Conservation (phyloP, 2,113 vertebrate genomes). For the Ursus arctos region DNA sequence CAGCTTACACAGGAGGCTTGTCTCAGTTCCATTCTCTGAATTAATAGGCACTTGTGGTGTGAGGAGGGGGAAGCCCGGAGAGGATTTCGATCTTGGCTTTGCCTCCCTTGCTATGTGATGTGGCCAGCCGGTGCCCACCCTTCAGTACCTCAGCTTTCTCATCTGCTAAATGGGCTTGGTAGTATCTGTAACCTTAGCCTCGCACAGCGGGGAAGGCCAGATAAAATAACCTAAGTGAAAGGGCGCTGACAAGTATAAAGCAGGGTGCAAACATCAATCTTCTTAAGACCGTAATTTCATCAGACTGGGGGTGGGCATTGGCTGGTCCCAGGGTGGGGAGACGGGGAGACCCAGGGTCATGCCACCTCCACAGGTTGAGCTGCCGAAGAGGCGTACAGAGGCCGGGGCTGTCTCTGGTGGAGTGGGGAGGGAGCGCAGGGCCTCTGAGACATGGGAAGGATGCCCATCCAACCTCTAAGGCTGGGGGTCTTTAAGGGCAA, state of each 20-base stretch:
- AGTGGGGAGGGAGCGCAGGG: rapidly evolving
- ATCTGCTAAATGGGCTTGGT: not conserved
- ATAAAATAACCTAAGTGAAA: not conserved
- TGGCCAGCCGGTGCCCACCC: not conserved
- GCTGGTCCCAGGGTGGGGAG: not conserved
- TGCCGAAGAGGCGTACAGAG: not conserved
- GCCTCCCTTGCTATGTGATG: not conserved
- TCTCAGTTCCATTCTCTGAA: not conserved
- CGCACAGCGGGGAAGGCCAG: not conserved
- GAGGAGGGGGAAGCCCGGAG: not conserved
- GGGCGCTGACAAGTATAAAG: not conserved
- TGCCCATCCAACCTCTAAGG: not conserved
- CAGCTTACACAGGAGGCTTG: not conserved
- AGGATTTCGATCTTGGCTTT: not conserved
- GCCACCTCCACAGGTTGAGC: not conserved
- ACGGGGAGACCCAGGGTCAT: not conserved
- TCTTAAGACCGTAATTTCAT: not conserved
- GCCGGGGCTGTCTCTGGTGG: not conserved
- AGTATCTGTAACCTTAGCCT: not conserved
- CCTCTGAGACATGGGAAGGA: not conserved
- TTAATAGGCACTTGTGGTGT: not conserved
- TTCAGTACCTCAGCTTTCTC: not conserved
- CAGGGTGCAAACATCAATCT: not conserved
- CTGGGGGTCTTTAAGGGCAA: not conserved
- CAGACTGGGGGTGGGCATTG: not conserved